Percentiles rank a stretch among this genome's conserved stretches.
Evolutionary conservation across 1,140 invertebrate genomes (phyloP).

Genomic region (Kradibia gibbosae): DNA sequence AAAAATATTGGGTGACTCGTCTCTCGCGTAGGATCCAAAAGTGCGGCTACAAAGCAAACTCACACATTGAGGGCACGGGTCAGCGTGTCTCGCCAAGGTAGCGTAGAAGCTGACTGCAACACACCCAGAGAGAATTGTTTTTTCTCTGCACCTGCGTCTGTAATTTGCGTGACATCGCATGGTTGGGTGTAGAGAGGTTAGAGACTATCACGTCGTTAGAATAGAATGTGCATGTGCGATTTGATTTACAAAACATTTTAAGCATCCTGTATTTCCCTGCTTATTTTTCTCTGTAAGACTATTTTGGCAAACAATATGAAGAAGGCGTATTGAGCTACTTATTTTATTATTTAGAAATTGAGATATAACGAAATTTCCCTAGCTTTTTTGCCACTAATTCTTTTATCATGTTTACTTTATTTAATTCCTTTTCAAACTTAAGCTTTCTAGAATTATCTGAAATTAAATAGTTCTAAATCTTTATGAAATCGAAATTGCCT

Average conservation of each 20-base stretch:
- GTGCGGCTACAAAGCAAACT: conserved; percentile 92
- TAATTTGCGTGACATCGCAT: conserved; percentile 68
- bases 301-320: no score
- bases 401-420: no score
- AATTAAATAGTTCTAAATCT: no score
- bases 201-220: conserved; percentile 52
- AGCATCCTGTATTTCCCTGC: neutral
- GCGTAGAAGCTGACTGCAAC: conserved; percentile 61
- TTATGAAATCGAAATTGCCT: no score
- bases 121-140: conserved; percentile 54
- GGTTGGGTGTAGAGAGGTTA: conserved; percentile 68
- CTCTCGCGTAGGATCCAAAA: conserved; percentile 94
- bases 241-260: neutral
- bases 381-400: no score
- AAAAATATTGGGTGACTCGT: conserved; percentile 92
- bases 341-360: no score
- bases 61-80: conserved; percentile 76
- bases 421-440: no score
- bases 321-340: no score
- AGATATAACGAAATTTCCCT: no score
- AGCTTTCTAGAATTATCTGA: no score
- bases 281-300: neutral
- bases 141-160: conserved; percentile 59
- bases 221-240: conserved; percentile 6
- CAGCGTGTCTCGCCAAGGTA: conserved; percentile 81